Conservation (phyloP, 2,888 invertebrate genomes). For the Metacarcinus magister region DNA sequence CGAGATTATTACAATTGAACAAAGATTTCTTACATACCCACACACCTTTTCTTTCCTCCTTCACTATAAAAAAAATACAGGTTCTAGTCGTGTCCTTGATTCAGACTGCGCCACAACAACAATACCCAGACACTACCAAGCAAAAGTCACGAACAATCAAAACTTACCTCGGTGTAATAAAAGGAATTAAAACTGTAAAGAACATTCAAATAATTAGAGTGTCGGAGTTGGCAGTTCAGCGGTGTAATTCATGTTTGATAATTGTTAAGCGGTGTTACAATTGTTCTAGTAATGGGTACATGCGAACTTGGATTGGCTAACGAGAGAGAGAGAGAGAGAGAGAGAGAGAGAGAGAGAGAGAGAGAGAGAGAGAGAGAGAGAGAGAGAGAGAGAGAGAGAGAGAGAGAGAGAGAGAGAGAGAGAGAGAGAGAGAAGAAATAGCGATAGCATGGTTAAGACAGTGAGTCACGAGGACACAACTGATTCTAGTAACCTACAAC, state of each 20-base stretch:
- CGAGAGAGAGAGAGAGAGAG: not conserved
- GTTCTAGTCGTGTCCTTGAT: not conserved
- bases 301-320: conserved; percentile 4
- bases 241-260: not conserved
- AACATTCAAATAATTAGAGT: not conserved
- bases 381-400: not conserved
- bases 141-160: not conserved
- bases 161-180: not conserved
- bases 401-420: conserved; percentile 4
- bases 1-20: not conserved
- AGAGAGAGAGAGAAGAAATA: not conserved
- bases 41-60: not conserved
- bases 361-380: too few species aligned
- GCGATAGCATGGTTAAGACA: not conserved
- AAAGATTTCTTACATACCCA: not conserved
- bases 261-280: not conserved
- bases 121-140: not conserved
- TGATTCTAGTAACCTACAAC: too few species aligned
- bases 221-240: not conserved
- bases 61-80: not conserved
- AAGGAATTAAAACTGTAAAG: not conserved
- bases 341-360: too few species aligned
- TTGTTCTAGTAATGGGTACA: not conserved
- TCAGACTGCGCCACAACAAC: not conserved
- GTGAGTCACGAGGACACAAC: too few species aligned